phyloP scores from a whole-genome alignment of 2,888 invertebrate species.

The Amiota communis region DNA sequence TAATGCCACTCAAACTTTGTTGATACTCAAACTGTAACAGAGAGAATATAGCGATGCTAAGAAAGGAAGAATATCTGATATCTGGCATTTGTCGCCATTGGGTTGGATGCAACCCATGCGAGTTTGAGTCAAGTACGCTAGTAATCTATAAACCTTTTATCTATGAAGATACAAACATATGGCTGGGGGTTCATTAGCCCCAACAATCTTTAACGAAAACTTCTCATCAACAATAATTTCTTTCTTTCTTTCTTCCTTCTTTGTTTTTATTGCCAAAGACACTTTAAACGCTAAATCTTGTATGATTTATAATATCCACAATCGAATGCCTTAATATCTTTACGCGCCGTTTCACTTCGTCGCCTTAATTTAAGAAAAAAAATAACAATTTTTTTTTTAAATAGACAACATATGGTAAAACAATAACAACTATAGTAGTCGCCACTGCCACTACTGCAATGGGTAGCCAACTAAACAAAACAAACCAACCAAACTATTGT shows the following conservation, averaged over 20 bases:
- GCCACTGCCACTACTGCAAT: conserved; percentile 15
- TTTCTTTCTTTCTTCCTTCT: neutral
- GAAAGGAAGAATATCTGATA: no score
- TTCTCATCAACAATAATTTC: neutral
- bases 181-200: neutral
- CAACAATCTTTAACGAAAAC: neutral
- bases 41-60: no score
- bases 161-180: no score
- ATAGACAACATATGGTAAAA: neutral
- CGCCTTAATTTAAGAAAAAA: conserved; percentile 6
- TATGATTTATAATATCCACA: conserved; percentile 15
- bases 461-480: conserved; percentile 3
- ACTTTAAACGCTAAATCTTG: neutral
- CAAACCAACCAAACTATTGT: neutral
- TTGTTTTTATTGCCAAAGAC: neutral
- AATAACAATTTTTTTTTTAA: no score
- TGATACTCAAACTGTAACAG: no score
- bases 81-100: no score
- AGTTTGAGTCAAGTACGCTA: no score
- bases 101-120: no score
- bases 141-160: no score
- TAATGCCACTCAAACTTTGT: no score
- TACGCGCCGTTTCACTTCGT: conserved; percentile 23
- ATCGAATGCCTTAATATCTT: conserved; percentile 17
- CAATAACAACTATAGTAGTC: conserved; percentile 4